A percentile compares a stretch with the other conserved stretches of the same genome.
Conservation (phyloP, 2,888 invertebrate genomes). For the Acrobasis repandana region DNA sequence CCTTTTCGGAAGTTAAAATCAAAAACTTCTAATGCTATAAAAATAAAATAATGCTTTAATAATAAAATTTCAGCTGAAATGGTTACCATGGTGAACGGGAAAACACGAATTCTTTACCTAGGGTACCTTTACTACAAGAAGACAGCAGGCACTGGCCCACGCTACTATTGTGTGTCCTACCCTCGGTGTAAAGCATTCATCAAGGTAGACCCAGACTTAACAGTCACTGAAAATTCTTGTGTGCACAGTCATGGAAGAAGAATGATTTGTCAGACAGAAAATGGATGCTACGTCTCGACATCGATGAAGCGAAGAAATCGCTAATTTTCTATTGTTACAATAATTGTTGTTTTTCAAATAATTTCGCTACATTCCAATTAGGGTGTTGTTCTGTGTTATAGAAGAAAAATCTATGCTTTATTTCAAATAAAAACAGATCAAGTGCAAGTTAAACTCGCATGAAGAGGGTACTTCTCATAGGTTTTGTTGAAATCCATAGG, state of each 20-base stretch:
- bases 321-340: not conserved
- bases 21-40: too few relatives aligned
- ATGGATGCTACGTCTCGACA: conserved; percentile 3
- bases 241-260: not conserved
- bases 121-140: conserved; percentile 6
- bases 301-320: not conserved
- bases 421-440: too few relatives aligned
- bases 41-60: too few relatives aligned
- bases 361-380: too few relatives aligned
- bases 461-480: too few relatives aligned
- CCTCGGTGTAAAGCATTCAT: not conserved
- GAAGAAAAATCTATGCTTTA: too few relatives aligned
- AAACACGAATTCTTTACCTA: not conserved
- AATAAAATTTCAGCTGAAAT: conserved; percentile 2
- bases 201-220: not conserved
- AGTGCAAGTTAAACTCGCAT: too few relatives aligned
- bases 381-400: too few relatives aligned
- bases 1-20: too few relatives aligned
- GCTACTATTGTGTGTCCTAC: conserved; percentile 1
- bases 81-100: conserved; percentile 8
- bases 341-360: too few relatives aligned
- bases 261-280: not conserved
- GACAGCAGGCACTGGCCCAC: not conserved
- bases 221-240: not conserved
- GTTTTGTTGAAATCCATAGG: too few relatives aligned